Evolutionary conservation across 2,113 vertebrate genomes (phyloP), one percentile per base, ranked within the genome.

Genomic region (Boulengeromyrus knoepffleri): DNA sequence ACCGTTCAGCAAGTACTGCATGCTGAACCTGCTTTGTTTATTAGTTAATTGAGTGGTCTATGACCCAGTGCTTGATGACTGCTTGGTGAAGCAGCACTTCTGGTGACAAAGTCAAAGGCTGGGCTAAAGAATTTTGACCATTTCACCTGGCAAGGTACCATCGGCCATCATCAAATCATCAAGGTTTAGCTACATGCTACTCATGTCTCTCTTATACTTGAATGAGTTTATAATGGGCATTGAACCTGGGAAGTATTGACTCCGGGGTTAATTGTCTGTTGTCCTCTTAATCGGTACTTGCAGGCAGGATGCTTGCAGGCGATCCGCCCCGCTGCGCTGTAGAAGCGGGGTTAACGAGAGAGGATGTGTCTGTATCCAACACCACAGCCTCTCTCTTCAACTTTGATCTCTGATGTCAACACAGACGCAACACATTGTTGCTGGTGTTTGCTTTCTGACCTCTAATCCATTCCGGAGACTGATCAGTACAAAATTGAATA

Each of bases 251-350:
- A 93, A 89, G 92, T 94, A 94, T 95, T 94, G 94, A 95, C 91
- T 91, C 39, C 1, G 91, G 92, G 95, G 95, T 95, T 96, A 96
- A 95, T 95, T 95, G 94, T 91, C 94, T 94, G 92, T 95, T 95
- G 95, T 91, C 95, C 93, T 95, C 94, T 95, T 95, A 96, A 96
- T 95, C 85, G 83, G 90, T n/a, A 19, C 74, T 49, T 80, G 52
- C 90, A 80, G 13, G 39, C 86, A 47, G 13, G 31, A 45, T 58
- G 87, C 70, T 90, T 13, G 36, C 47, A 80, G 85, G 86, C 31
- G 45, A 80, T 53, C 70, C 21, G 66, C 85, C 49, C 66, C 36
- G 2, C 1, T 8, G 50, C 39, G 56, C 70, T 24, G 21, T 21
- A 45, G 74, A 46, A 88, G 90, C 39, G 1, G 90, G 87, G 87